phyloP scores from a whole-genome alignment of 2,888 invertebrate genomes.

The Amphipoea oculea region DNA sequence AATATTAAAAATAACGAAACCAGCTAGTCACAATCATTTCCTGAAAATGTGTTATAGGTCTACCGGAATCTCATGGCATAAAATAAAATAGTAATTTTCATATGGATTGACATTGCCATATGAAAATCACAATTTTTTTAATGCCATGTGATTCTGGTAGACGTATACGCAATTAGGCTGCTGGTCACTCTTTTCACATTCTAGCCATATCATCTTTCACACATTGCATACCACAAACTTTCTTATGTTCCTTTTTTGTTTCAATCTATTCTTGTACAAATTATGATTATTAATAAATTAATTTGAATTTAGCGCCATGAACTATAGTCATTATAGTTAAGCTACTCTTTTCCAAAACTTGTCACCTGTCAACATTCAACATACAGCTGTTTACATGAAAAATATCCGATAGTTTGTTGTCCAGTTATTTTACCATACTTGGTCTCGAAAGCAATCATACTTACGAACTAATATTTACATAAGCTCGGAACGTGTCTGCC shows the following conservation, averaged over 20 bases:
- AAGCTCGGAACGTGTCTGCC: slow-evolving; percentile 39
- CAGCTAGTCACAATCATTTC: too few relatives aligned
- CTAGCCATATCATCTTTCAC: not conserved
- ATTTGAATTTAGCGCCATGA: not conserved
- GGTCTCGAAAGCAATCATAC: not conserved
- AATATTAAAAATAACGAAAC: too few relatives aligned
- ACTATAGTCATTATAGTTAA: not conserved
- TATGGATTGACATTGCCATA: too few relatives aligned
- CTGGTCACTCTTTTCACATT: not conserved
- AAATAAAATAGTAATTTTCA: too few relatives aligned
- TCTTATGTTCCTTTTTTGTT: not conserved
- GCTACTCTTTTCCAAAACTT: not conserved
- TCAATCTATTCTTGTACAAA: too few relatives aligned
- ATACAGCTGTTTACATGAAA: not conserved
- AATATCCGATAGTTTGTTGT: not conserved
- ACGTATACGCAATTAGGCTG: too few relatives aligned
- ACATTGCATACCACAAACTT: not conserved
- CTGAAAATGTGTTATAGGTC: too few relatives aligned
- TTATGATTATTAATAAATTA: too few relatives aligned
- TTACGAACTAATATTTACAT: slow-evolving; percentile 19
- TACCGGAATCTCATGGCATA: too few relatives aligned
- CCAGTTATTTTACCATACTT: not conserved
- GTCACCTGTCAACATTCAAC: not conserved
- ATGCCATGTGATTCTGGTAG: too few relatives aligned
- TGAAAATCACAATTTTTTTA: too few relatives aligned